These are phyloP conservation scores for Enteromius viviparus DNA, from an alignment of 2,797 vertebrate species.

Conservation along the genomic window DNA sequence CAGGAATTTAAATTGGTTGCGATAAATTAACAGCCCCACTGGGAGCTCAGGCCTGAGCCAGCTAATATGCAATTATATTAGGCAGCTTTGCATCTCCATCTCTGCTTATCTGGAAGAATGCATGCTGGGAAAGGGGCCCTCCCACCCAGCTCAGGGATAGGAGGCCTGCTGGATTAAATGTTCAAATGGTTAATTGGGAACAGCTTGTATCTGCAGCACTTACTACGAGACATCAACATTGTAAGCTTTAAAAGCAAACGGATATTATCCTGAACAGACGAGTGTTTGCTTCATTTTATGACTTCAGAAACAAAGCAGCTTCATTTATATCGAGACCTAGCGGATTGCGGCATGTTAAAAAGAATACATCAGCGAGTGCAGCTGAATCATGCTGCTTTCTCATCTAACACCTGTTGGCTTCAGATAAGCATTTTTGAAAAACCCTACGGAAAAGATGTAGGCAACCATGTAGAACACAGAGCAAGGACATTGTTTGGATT, in stretches of 20 bases:
- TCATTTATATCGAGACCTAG: neutral
- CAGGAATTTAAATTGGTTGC: conserved; percentile 68
- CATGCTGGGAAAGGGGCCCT: conserved; percentile 19
- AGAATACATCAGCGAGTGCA: neutral
- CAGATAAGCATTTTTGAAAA: conserved; percentile 5
- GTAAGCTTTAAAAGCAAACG: neutral
- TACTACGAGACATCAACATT: conserved; percentile 30
- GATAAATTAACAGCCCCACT: conserved; percentile 67
- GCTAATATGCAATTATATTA: conserved; percentile 68
- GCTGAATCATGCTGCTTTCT: conserved; percentile 32
- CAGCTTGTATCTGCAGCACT: conserved; percentile 33
- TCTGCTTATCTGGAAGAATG: conserved; percentile 50
- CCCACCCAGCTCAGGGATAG: conserved; percentile 33
- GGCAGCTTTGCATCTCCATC: conserved; percentile 56
- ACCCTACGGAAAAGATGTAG: conserved; percentile 1
- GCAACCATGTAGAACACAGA: conserved; percentile 28
- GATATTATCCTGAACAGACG: neutral
- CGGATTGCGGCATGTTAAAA: conserved; percentile 3
- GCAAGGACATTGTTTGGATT: neutral
- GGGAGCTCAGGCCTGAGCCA: conserved; percentile 60
- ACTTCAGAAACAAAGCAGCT: conserved; percentile 6
- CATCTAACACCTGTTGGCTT: conserved; percentile 37
- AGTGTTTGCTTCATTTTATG: conserved; percentile 2
- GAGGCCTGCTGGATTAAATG: conserved; percentile 45
- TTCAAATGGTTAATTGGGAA: conserved; percentile 52